phyloP scores from a whole-genome alignment of 1,140 invertebrate genomes.

The Laupala kohalensis region DNA sequence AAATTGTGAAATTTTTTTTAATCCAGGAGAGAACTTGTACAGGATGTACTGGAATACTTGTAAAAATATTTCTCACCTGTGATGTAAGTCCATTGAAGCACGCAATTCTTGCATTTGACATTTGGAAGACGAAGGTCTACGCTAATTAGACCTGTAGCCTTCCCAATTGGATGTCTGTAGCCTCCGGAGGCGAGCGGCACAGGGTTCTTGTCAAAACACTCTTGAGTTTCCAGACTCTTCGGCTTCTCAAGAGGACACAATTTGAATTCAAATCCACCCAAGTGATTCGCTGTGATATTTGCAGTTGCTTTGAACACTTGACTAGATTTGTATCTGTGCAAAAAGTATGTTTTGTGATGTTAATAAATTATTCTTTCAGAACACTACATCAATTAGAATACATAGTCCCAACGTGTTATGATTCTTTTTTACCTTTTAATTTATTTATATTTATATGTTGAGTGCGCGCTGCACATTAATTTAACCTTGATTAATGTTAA shows the following conservation, averaged over 20 bases:
- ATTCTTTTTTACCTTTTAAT: too few species aligned
- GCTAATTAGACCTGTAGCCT: constrained; percentile 26
- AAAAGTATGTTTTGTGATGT: too few species aligned
- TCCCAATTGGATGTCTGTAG: constrained; percentile 16
- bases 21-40: too few species aligned
- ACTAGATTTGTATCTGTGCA: constrained; percentile 23
- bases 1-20: too few species aligned
- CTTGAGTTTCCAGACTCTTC: constrained; percentile 35
- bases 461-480: too few species aligned
- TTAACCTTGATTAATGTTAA: too few species aligned
- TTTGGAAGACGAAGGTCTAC: constrained; percentile 34
- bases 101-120: constrained; percentile 47
- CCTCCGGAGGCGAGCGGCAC: constrained; percentile 28
- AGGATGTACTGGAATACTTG: too few species aligned
- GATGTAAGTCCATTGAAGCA: constrained; percentile 52
- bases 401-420: too few species aligned
- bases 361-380: too few species aligned
- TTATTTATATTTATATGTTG: too few species aligned
- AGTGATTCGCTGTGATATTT: constrained; percentile 27
- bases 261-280: constrained; percentile 37
- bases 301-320: constrained; percentile 19
- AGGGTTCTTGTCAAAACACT: constrained; percentile 38
- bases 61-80: too few species aligned
- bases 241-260: constrained; percentile 34
- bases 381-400: background rate